phyloP scores from a whole-genome alignment of 2,113 vertebrate species.

The Zosterops borbonicus region DNA sequence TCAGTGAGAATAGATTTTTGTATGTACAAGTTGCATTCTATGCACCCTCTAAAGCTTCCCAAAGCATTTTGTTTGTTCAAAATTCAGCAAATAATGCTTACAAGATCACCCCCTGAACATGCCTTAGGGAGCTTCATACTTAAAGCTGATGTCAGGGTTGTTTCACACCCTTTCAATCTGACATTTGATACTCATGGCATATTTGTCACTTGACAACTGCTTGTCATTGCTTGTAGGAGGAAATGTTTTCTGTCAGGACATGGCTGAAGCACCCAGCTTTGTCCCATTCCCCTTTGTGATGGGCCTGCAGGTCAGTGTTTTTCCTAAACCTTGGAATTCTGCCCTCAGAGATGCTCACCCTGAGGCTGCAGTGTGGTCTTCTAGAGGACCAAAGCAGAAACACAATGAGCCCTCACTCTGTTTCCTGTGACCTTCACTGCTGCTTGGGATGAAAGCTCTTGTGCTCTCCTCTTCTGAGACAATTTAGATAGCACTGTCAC shows the following conservation, averaged over 20 bases:
- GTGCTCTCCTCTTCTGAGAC: neutral
- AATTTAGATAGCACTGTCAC: neutral
- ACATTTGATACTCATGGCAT: neutral
- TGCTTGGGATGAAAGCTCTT: neutral
- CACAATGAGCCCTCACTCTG: neutral
- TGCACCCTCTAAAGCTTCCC: neutral
- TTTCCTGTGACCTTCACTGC: neutral
- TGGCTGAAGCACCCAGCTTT: neutral
- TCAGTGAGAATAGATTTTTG: neutral
- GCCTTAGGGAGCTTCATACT: neutral
- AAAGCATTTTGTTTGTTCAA: neutral
- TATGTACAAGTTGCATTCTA: neutral
- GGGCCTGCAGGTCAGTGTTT: neutral
- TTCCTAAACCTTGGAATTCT: neutral
- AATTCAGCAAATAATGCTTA: neutral
- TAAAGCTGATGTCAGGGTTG: neutral
- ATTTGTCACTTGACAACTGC: slow-evolving; percentile 2
- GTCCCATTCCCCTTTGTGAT: neutral
- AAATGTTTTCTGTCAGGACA: neutral
- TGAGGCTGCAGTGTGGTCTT: neutral
- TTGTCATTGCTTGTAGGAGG: neutral
- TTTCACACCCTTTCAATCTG: slow-evolving; percentile 15
- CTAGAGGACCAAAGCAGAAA: neutral
- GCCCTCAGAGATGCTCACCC: neutral
- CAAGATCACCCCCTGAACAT: neutral